Base-by-base conservation (phyloP, 1,140 invertebrate genomes). In the Trachymyrmex cornetzi region DNA sequence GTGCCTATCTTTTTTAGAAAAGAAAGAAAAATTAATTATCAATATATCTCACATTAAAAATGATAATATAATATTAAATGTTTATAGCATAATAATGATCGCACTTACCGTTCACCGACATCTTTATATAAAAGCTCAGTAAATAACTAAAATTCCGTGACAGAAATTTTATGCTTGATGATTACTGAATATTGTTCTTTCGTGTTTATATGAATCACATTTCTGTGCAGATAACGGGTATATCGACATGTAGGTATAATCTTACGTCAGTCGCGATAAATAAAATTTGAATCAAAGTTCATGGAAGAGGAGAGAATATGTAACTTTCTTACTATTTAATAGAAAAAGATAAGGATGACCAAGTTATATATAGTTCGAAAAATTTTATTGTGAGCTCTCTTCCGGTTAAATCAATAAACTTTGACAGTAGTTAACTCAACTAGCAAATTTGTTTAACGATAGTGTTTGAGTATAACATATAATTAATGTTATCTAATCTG, bases 51-150 rank as follows among this genome's bases (percentile, higher is more conserved):
- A 38, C 38, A 44, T 11, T 44, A 44, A 44, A 44, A 44, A 44
- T 38, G 7, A 38, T 6, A 38, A 38, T 38, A 22, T 55, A 34
- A 66, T 34, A 24, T 55, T 34, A 55, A 67, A 38, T 38, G n/a
- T 55, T 55, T 44, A n/a, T 22, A 14, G 7, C 2, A 1, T 55
- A 57, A 80, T 11, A 16, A 3, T 12, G 22, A 44, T 24, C 0
- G 3, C 3, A 6, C 9, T 71, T 57, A 81, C 79, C 79, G 57
- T n/a, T 81, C 0, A 4, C 66, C 9, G 50, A 71, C 79, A 71
- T 80, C 69, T 81, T 16, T 14, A 5, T 5, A 12, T 5, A 7
- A 55, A 24, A 44, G 4, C 34, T 12, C 34, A 38, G 2, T 9
- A 11, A 69, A 57, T 7, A 9, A 3, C 22, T 2, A 38, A 3